Conservation (phyloP, 2,113 vertebrate species). For the Datnioides undecimradiatus region DNA sequence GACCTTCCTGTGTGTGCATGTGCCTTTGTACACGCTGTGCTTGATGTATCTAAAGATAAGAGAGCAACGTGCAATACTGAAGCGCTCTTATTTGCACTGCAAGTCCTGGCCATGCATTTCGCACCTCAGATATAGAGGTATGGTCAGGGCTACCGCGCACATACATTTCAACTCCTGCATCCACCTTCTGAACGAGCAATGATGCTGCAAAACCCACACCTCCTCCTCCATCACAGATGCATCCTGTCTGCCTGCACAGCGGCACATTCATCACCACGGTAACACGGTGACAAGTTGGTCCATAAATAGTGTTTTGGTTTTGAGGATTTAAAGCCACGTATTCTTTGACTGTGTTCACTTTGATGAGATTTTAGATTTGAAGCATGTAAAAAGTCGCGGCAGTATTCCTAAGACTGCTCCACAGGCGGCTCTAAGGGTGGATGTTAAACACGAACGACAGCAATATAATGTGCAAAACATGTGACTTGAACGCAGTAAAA, state of each 20-base stretch:
- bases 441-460: not conserved
- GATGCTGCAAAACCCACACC: constrained; percentile 58
- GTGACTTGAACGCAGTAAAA: not conserved
- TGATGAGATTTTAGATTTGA: constrained; percentile 14
- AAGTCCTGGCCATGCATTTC: constrained; percentile 18
- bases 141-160: constrained; percentile 5
- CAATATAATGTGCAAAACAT: not conserved
- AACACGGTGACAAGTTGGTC: constrained; percentile 46
- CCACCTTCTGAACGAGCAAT: constrained; percentile 10
- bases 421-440: not conserved
- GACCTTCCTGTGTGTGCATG: not conserved
- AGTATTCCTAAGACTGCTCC: not conserved
- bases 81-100: not conserved
- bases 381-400: not conserved
- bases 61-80: not conserved
- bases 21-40: not conserved
- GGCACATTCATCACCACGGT: constrained; percentile 59
- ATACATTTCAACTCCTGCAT: constrained; percentile 26
- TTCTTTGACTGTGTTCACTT: constrained; percentile 12
- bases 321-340: constrained; percentile 20
- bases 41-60: not conserved
- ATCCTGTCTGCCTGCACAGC: constrained; percentile 49
- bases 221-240: constrained; percentile 44
- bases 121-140: constrained; percentile 22
- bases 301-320: constrained; percentile 41